Base-by-base conservation (phyloP, 2,113 vertebrate species). In the Circaetus gallicus region DNA sequence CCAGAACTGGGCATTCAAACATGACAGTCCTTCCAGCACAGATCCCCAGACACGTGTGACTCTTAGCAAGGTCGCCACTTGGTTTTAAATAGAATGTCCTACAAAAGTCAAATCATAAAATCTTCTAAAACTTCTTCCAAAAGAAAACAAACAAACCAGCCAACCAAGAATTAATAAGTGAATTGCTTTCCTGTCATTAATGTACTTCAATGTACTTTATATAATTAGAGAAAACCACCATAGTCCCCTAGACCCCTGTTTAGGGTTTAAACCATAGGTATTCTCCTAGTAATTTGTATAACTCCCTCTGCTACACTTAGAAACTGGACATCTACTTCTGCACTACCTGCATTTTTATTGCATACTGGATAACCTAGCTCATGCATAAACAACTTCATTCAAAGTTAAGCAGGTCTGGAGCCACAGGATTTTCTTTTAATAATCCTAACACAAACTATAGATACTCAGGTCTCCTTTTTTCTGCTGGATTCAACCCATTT, bases 401-500 rank as follows among this genome's bases (percentile, higher is more conserved):
- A 70, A 82, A 95, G 56, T 59, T 93, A 88, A 90, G 29, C 55
- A 81, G 78, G 47, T 82, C 70, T 94, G 76, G 12, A 78, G 63
- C n/a, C 81, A 80, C 19, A 70, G 5, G 34, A 87, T 92, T 96
- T 91, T 88, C 49, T 87, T 91, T 94, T 81, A 86, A 79, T 92
- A 61, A 66, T 86, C 49, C 65, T 82, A 83, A 85, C 59, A 91
- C 66, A 96, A 84, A 76, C 31, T 59, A 13, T 36, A 84, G 50
- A 73, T 79, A 36, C 47, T 82, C 89, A 55, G 55, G 65, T 89
- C 38, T 82, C n/a, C 13, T 52, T 74, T 89, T 91, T 95, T n/a
- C 55, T 71, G 28, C 47, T 72, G 79, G 80, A 91, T 95, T 73
- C 91, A 89, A 89, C 87, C 53, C 36, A 72, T 69, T 97, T 98